Base-by-base conservation (phyloP, 2,888 invertebrate species). In the Lasioglossum marginatum region DNA sequence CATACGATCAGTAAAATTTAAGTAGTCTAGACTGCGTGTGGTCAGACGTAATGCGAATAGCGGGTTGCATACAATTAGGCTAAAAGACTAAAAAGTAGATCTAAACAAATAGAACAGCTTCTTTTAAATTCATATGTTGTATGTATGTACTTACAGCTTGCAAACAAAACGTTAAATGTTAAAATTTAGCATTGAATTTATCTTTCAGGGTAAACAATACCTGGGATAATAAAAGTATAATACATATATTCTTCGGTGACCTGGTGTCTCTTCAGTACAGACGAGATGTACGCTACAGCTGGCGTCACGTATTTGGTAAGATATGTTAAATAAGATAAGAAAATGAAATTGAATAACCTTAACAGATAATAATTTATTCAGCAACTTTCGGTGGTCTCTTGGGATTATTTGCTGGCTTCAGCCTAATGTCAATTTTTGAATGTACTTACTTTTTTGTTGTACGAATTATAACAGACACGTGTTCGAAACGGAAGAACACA, bases 351-450 rank as follows among this genome's bases (percentile, higher is more conserved):
- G 80, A 23, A 60, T 27, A 5, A 48, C 48, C 37, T 37, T 77
- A 48, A 68, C 40, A 40, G 1, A 73, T 77, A 81, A 75, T 79
- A 74, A 80, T 34, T 84, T 70, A 31, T 96, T 90, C 95, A 97
- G 97, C 97, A 89, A 96, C 97, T 1, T 97, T 97, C 90, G 97
- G 97, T 0, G 97, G 97, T 27, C 95, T 97, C 0, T 94, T 97
- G 2, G 97, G 97, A 60, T 95, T 97, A 12, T 97, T 97, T 94
- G 96, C 97, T 48, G 97, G 97, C 4, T 97, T 97, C 92, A 97
- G 97, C 75, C 95, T 97, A 40, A 96, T 97, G 88, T 96, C 97
- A 0, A 96, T 96, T 3, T 96, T 97, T 87, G 97, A 97, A 93
- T 93, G 97, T 75, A 86, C 97, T 10, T 96, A 97, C 82, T 97